These are phyloP conservation scores for Leptodactylus fuscus DNA, from an alignment of 2,113 vertebrate genomes.

Conservation along the genomic window DNA sequence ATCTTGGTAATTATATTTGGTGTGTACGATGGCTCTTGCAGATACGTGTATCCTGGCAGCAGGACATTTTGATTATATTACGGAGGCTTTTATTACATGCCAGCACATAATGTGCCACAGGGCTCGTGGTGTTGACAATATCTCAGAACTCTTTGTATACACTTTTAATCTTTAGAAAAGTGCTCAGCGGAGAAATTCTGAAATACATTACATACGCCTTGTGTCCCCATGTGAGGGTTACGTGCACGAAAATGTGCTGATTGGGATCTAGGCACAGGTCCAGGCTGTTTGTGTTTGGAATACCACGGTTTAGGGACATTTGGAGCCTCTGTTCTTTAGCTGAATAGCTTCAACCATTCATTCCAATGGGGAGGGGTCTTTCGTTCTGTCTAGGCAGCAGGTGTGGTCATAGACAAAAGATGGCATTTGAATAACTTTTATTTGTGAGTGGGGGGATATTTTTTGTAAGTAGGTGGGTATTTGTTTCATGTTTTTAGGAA, in stretches of 20 bases:
- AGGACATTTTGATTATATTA: constrained; percentile 13
- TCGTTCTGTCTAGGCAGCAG: not conserved
- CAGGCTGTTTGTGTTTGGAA: constrained; percentile 18
- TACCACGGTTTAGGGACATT: not conserved
- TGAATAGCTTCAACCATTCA: not conserved
- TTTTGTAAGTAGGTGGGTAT: too few relatives aligned
- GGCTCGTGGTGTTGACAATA: constrained; percentile 25
- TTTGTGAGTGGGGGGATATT: too few relatives aligned
- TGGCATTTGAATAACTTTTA: too few relatives aligned
- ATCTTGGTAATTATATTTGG: not conserved
- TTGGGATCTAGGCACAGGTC: constrained; percentile 12
- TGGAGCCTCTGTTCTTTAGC: not conserved
- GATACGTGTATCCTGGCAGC: constrained; percentile 28
- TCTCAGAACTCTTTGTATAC: constrained; percentile 12
- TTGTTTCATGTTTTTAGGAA: too few relatives aligned
- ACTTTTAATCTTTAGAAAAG: constrained; percentile 21
- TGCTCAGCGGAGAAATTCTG: not conserved
- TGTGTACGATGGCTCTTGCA: constrained; percentile 28
- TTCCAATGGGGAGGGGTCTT: not conserved
- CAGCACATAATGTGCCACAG: constrained; percentile 45
- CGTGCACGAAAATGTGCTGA: not conserved
- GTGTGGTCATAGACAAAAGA: too few relatives aligned
- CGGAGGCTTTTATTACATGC: constrained; percentile 40
- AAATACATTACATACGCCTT: constrained; percentile 11
- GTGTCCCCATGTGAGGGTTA: constrained; percentile 28